Evolutionary conservation across 2,888 invertebrate species (phyloP).

Genomic region (Odontothrips loti): DNA sequence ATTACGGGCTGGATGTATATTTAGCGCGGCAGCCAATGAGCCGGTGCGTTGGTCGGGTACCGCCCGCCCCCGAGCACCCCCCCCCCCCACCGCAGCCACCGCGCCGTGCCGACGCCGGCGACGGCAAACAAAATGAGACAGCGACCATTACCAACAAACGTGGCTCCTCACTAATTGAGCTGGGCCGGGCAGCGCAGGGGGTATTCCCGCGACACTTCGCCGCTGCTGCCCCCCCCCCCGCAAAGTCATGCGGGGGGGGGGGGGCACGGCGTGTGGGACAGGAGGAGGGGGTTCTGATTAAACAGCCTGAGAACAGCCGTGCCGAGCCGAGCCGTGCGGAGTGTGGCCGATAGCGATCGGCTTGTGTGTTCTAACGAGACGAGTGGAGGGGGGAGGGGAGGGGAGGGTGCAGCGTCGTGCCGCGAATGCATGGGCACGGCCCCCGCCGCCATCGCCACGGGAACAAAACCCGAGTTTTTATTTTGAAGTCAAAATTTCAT

Average conservation of each 20-base stretch:
- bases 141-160: constrained; percentile 26
- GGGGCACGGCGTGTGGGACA: too few relatives aligned
- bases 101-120: constrained; percentile 29
- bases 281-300: not conserved
- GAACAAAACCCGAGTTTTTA: too few relatives aligned
- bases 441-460: not conserved
- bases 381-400: too few relatives aligned
- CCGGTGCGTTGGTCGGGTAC: not conserved
- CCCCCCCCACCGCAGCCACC: not conserved
- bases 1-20: constrained; percentile 25
- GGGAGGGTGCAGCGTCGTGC: too few relatives aligned
- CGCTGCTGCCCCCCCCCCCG: not conserved
- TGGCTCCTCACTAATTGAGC: constrained; percentile 21
- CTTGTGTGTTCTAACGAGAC: too few relatives aligned
- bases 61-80: not conserved
- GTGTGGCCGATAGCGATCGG: not conserved
- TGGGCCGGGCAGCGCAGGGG: not conserved
- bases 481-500: too few relatives aligned
- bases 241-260: too few relatives aligned
- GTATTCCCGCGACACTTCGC: constrained; percentile 28
- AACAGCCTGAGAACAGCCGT: not conserved
- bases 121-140: constrained; percentile 24
- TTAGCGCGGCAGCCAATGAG: constrained; percentile 21
- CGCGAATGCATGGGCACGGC: not conserved
- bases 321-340: not conserved